Base-by-base conservation (phyloP, 1,140 invertebrate genomes). In the Drosophila equinoxialis region DNA sequence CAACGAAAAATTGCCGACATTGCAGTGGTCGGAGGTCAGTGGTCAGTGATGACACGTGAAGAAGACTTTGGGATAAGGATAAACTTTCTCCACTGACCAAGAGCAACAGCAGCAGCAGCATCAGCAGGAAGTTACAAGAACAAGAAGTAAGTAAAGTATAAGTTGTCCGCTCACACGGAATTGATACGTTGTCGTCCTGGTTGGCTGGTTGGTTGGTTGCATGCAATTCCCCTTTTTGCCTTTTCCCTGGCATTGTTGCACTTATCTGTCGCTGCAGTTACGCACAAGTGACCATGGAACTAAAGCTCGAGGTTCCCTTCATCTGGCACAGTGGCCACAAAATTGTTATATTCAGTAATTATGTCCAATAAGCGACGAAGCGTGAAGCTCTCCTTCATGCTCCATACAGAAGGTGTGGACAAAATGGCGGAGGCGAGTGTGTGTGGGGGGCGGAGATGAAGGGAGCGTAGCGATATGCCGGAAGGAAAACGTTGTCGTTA, bases 341-440 rank as follows among this genome's bases (percentile, higher is more conserved):
- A 87, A 87, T 89, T 77, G 83, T 87, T 87, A 87, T 87, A 84
- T 89, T 89, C 83, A 77, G 83, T 87, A 87, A 87, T 87, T 87
- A 87, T 87, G 85, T 87, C 74, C 84, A 87, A 87, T 87, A 90
- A 87, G 79, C 83, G 83, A 66, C 79, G 79, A 70, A 87, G 83
- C 84, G 76, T 87, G 41, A 87, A 73, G 77, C 48, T 45, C 41
- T 26, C 35, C 41, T 63, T n/a, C 71, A 23, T 51, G 45, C 8
- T 20, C 17, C 45, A 51, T 51, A 20, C 45, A 23, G 45, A 51
- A 51, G 45, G 45, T 23, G 45, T 51, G 20, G 45, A 20, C 45
- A 23, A 23, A 51, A 51, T 20, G 17, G 17, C 20, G 10, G 14
- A 4, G 13, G 13, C 13, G 11, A 2, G 13, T 4, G 11, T 11